Evolutionary conservation across 1,140 invertebrate genomes (phyloP), one percentile per base, ranked within the genome.

Genomic region (Argopecten irradians): DNA sequence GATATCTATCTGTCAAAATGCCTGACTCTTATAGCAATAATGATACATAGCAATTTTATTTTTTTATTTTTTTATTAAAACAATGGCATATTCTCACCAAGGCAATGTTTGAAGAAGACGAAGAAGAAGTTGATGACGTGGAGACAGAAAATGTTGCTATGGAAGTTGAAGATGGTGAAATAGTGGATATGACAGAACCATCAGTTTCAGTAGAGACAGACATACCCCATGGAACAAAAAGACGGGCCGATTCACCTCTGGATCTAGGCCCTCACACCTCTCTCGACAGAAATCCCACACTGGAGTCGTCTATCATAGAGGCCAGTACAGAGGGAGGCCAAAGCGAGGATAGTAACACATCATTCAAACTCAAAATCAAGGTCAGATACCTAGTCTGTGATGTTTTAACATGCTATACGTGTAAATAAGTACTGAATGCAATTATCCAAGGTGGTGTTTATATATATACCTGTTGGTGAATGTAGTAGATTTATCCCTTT

Each of bases 51-150:
- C n/a, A n/a, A n/a, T n/a, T n/a, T n/a, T n/a, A n/a, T n/a, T n/a
- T n/a, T n/a, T n/a, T n/a, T n/a, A n/a, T n/a, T n/a, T n/a, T n/a
- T n/a, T n/a, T n/a, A n/a, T n/a, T n/a, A n/a, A n/a, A n/a, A n/a
- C n/a, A n/a, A n/a, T n/a, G n/a, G n/a, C n/a, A n/a, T n/a, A n/a
- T 84, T 11, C 0, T 46, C 34, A 55, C 34, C 11, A 13, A 90
- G 46, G 90, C 91, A 34, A 92, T 92, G 90, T 91, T 92, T 90
- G 91, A 92, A 32, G 90, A 91, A 46, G 92, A 92, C 41, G 92
- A 91, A 32, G 90, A 90, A 46, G 87, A 86, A 34, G 16, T 85
- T 22, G 83, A 82, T 85, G 82, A 82, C 33, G 34, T 86, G 35
- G 84, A 89, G 35, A 83, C 84, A 32, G 84, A 89, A 83, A n/a